These are phyloP conservation scores for Cheumatopsyche charites DNA, from an alignment of 1,140 invertebrate species.

Conservation along the genomic window DNA sequence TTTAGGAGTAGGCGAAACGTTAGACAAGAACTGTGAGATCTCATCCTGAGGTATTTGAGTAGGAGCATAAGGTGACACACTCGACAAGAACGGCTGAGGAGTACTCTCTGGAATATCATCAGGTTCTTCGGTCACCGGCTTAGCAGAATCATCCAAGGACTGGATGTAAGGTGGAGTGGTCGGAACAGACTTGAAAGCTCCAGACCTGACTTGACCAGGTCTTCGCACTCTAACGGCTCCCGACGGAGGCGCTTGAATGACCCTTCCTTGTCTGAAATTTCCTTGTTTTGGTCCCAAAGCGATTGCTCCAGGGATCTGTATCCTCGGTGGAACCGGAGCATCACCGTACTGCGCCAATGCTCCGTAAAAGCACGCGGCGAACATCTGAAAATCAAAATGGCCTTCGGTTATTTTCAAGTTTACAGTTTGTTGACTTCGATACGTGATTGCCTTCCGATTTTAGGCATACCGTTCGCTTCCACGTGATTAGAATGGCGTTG, in stretches of 20 bases:
- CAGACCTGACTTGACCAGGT: slow-evolving; percentile 58
- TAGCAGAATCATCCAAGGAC: slow-evolving; percentile 60
- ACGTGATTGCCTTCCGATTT: slow-evolving; percentile 8
- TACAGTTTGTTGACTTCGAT: slow-evolving; percentile 30
- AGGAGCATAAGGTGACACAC: slow-evolving; percentile 49
- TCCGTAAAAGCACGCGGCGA: slow-evolving; percentile 57
- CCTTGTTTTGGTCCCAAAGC: slow-evolving; percentile 54
- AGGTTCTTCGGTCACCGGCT: slow-evolving; percentile 64
- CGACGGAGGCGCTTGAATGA: slow-evolving; percentile 50
- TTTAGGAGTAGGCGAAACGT: slow-evolving; percentile 58
- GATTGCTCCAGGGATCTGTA: slow-evolving; percentile 68
- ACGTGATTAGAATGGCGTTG: slow-evolving; percentile 21
- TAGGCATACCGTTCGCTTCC: slow-evolving; percentile 27
- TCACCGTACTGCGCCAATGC: slow-evolving; percentile 59
- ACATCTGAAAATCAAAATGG: slow-evolving; percentile 54
- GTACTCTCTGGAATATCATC: slow-evolving; percentile 59
- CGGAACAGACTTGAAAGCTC: slow-evolving; percentile 62
- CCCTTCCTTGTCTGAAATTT: slow-evolving; percentile 57
- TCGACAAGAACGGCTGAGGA: slow-evolving; percentile 39
- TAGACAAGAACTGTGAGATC: slow-evolving; percentile 53
- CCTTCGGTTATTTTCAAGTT: background rate
- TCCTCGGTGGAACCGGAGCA: slow-evolving; percentile 59
- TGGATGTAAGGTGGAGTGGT: slow-evolving; percentile 60
- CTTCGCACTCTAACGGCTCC: slow-evolving; percentile 57
- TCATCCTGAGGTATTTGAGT: slow-evolving; percentile 58